Evolutionary conservation across 2,113 vertebrate genomes (phyloP), one percentile per base, ranked within the genome.

Genomic region (Neolamprologus tretocephalus): DNA sequence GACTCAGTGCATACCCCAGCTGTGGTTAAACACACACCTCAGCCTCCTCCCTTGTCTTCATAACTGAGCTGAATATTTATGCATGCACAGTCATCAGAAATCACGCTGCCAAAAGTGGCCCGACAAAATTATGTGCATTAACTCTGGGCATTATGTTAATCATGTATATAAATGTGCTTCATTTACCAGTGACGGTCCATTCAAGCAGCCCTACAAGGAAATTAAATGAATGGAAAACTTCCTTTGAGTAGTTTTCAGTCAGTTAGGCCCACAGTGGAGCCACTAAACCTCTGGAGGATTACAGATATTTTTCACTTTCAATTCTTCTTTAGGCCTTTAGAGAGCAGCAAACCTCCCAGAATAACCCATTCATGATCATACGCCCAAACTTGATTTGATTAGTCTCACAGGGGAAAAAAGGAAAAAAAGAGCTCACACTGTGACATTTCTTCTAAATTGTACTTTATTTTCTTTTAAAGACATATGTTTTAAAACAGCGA

Each of bases 401-500:
- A 78, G 16, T 51, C 17, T 31, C 19, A 31, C 33, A 19, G 26
- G n/a, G 6, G n/a, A 3, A 8, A 78, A 66, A 37, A 35, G 17
- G 5, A 8, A 26, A 31, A 31, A 26, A 55, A 81, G 49, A 90
- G n/a, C 54, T 42, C 86, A 87, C 47, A 92, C 23, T 21, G 9
- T n/a, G 17, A 63, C 37, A 47, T 86, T 85, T 91, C 93, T 96
- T 95, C 95, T 96, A 96, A 96, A 96, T 92, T 95, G 95, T 96
- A 96, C 94, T 97, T 96, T 94, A 95, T 96, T 96, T 96, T 96
- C 93, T 95, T 95, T 96, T 96, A 95, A 96, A 96, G 96, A 96
- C 95, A 96, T 95, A 95, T 95, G 93, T 96, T 96, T 96, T 95
- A 96, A 97, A 97, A 97, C 96, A 96, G 95, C 94, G 40, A 95